Evolutionary conservation across 2,888 invertebrate genomes (phyloP), one percentile per base, ranked within the genome.

Genomic region (Psococerastis gibbosa): DNA sequence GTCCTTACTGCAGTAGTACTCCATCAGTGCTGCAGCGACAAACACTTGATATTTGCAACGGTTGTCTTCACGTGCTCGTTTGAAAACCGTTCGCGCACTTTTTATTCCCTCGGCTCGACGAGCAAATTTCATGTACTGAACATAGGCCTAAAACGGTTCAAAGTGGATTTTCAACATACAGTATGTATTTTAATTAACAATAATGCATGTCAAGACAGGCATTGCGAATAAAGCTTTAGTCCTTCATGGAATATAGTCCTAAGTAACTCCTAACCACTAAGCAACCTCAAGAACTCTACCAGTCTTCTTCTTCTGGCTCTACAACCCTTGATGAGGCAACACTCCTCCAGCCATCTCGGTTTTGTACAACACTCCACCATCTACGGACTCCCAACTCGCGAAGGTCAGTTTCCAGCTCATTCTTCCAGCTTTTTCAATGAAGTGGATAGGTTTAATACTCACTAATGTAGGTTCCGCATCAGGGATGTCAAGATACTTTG

Each of bases 111-210:
- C 97, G 0, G 95, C 92, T 42, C 98, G 68, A 11, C 98, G 69
- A 0, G 92, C 85, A 60, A 98, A 99, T 66, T 95, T 94, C 97
- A 99, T 98, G 58, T 95, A 94, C 58, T 98, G 98, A 13, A 98
- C 88, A 58, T 89, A 99, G 0, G 89, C 88, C 74, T 87, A 54
- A 5, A 57, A 56, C 35, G n/a, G 6, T 27, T 27, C 6, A 27
- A 45, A 41, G 43, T 16, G 43, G 13, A 42, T 33, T 35, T 43
- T 46, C 54, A 54, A 71, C 70, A 27, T n/a, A n/a, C n/a, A n/a
- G n/a, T n/a, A 3, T 22, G 32, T 34, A n/a, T 48, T 38, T 33
- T 13, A 47, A 33, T 43, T 23, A 20, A 41, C 16, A 18, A 27
- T 13, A 31, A 33, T 35, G 43, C 22, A 32, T 32, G 32, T 35